phyloP scores from a whole-genome alignment of 2,113 vertebrate genomes.

The Oxyruncus cristatus region DNA sequence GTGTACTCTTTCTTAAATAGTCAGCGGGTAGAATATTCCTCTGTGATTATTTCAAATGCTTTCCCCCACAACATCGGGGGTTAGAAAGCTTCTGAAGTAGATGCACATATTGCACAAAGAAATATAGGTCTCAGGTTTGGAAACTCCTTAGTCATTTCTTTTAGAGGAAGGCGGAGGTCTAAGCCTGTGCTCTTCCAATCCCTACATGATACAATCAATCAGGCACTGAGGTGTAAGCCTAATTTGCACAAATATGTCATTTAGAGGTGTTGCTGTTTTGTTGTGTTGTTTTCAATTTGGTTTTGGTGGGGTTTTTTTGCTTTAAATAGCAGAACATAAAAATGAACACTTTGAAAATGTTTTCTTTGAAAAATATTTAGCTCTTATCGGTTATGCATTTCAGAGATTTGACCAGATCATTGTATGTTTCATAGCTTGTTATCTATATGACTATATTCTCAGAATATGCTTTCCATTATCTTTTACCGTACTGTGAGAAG shows the following conservation, averaged over 20 bases:
- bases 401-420: slow-evolving; percentile 48
- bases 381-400: slow-evolving; percentile 63
- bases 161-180: neutral
- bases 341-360: slow-evolving; percentile 20
- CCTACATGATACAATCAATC: neutral
- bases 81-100: neutral
- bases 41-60: neutral
- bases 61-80: neutral
- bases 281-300: neutral
- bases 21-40: neutral
- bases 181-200: neutral
- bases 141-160: neutral
- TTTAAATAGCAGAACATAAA: slow-evolving; percentile 25
- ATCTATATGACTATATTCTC: slow-evolving; percentile 47
- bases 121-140: neutral
- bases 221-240: neutral
- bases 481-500: neutral
- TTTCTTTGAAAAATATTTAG: slow-evolving; percentile 66
- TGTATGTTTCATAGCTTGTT: slow-evolving; percentile 59
- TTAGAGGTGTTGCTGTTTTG: neutral
- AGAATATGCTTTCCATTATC: slow-evolving; percentile 61
- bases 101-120: neutral
- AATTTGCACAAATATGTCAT: slow-evolving; percentile 4
- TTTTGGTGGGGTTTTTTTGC: neutral
- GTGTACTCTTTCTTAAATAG: neutral